Evolutionary conservation across 2,797 vertebrate species (phyloP).

Genomic region (Borostomias antarcticus): DNA sequence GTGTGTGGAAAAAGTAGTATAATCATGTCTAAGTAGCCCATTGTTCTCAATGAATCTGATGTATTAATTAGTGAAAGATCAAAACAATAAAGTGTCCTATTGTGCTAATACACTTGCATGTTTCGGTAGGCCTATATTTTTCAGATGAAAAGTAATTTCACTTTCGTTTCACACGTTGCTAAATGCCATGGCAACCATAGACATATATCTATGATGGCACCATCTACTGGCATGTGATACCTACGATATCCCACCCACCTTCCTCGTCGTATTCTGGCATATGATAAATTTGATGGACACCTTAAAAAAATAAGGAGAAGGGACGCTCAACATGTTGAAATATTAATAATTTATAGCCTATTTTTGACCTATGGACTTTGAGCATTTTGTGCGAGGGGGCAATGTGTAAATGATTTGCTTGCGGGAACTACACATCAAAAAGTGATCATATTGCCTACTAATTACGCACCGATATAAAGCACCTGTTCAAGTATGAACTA

Average conservation of each 20-base stretch:
- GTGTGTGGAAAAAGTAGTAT: no score
- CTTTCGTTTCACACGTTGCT: no score
- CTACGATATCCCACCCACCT: no score
- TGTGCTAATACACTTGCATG: background rate
- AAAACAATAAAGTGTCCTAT: background rate
- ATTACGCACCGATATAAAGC: background rate
- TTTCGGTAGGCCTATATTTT: background rate
- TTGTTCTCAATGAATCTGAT: background rate
- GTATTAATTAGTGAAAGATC: background rate
- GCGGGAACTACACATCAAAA: background rate
- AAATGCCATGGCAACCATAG: no score
- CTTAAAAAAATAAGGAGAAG: no score
- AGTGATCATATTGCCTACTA: background rate
- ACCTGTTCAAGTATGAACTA: constrained; percentile 57
- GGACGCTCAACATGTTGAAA: background rate
- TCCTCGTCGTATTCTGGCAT: no score
- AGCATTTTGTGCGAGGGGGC: background rate
- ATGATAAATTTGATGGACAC: no score
- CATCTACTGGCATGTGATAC: constrained; percentile 3
- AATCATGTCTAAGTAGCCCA: no score
- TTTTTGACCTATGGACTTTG: no score
- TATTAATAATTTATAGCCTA: background rate
- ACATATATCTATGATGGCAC: background rate
- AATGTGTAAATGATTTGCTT: background rate
- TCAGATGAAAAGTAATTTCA: background rate